Conservation (phyloP, 2,888 invertebrate genomes). For the Drosophila diplacantha region DNA sequence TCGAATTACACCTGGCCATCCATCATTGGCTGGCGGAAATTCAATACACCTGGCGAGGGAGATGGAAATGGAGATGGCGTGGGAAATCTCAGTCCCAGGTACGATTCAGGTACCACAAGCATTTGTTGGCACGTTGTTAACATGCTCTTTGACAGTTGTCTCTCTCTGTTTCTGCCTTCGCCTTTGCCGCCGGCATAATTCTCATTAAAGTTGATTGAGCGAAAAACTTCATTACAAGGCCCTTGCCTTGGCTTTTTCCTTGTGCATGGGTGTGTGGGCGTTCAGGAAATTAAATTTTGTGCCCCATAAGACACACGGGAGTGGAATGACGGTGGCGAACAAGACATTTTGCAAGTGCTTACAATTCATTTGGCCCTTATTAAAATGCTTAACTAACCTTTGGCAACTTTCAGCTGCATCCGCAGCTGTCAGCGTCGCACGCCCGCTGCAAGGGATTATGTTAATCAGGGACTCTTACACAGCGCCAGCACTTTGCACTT, state of each 20-base stretch:
- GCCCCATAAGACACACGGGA: slow-evolving; percentile 44
- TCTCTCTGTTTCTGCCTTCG: slow-evolving; percentile 13
- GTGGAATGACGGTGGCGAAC: slow-evolving; percentile 18
- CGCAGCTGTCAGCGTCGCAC: slow-evolving; percentile 61
- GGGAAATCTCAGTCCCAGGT: slow-evolving; percentile 20
- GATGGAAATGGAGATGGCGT: not conserved
- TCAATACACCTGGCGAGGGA: slow-evolving; percentile 16
- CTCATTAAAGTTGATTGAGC: slow-evolving; percentile 73
- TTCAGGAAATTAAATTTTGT: slow-evolving; percentile 52
- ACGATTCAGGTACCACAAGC: slow-evolving; percentile 28
- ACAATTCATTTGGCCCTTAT: slow-evolving; percentile 70
- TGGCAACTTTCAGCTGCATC: slow-evolving; percentile 56
- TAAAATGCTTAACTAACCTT: slow-evolving; percentile 70
- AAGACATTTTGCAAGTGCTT: slow-evolving; percentile 62
- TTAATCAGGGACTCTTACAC: slow-evolving; percentile 56
- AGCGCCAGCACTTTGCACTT: slow-evolving; percentile 65
- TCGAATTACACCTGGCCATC: slow-evolving; percentile 19
- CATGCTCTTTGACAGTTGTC: slow-evolving; percentile 57
- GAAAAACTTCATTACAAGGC: slow-evolving; percentile 67
- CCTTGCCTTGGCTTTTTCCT: slow-evolving; percentile 29
- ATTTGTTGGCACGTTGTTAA: slow-evolving; percentile 64
- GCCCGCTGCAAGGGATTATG: slow-evolving; percentile 62
- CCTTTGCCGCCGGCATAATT: slow-evolving; percentile 58
- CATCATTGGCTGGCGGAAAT: slow-evolving; percentile 35
- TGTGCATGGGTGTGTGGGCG: slow-evolving; percentile 54